phyloP scores from a whole-genome alignment of 2,888 invertebrate species.

The Melitaea athalia region DNA sequence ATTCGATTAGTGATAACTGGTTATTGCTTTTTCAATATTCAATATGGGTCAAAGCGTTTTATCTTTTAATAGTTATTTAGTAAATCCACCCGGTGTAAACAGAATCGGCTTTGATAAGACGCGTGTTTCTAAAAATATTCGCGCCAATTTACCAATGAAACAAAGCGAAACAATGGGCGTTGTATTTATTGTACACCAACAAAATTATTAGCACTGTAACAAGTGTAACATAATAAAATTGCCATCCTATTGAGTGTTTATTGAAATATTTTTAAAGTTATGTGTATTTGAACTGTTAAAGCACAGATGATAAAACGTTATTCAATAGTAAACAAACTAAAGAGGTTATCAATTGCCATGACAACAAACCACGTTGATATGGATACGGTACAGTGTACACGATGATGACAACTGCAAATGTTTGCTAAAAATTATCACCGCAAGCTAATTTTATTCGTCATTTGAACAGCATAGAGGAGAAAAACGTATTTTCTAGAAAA shows the following conservation, averaged over 20 bases:
- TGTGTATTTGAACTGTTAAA: neutral
- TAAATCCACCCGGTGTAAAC: too few relatives aligned
- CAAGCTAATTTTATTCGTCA: neutral
- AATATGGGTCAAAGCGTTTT: neutral
- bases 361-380: constrained; percentile 17
- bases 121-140: too few relatives aligned
- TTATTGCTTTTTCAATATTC: neutral
- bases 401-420: constrained; percentile 23
- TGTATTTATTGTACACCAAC: too few relatives aligned
- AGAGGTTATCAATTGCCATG: constrained; percentile 13
- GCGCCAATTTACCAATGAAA: too few relatives aligned
- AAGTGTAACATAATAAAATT: too few relatives aligned
- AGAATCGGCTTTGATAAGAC: too few relatives aligned
- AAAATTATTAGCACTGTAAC: too few relatives aligned
- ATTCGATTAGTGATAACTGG: neutral
- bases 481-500: neutral
- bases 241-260: neutral
- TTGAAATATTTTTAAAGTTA: neutral
- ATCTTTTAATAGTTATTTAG: neutral
- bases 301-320: neutral
- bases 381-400: constrained; percentile 1
- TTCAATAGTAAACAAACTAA: constrained; percentile 8
- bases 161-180: too few relatives aligned
- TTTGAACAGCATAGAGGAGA: neutral
- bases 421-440: constrained; percentile 10